These are phyloP conservation scores for Wasmannia auropunctata DNA, from an alignment of 1,140 invertebrate genomes.

Conservation along the genomic window DNA sequence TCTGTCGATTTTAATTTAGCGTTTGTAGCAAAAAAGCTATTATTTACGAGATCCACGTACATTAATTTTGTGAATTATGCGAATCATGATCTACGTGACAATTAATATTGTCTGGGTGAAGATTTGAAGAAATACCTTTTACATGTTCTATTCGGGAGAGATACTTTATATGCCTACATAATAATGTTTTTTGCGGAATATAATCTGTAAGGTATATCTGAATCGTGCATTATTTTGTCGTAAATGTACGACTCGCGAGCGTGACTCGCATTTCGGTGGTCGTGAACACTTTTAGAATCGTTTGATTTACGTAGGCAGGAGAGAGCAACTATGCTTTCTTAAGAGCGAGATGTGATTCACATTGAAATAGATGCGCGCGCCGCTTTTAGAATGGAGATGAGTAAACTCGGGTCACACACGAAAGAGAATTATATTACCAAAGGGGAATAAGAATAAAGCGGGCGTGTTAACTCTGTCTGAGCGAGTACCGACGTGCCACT, in stretches of 20 bases:
- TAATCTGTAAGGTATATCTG: not conserved
- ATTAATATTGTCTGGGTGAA: not conserved
- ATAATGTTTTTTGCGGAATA: slow-evolving; percentile 1
- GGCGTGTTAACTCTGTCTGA: slow-evolving; percentile 21
- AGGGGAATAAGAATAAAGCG: slow-evolving; percentile 36
- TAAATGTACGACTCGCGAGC: not conserved
- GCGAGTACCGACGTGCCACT: slow-evolving; percentile 31
- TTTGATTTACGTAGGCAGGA: slow-evolving; percentile 23
- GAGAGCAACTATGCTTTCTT: slow-evolving; percentile 15
- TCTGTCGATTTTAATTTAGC: slow-evolving; percentile 2
- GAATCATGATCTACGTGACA: too few species aligned
- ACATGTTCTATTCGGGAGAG: not conserved
- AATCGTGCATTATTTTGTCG: slow-evolving; percentile 14
- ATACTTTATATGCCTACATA: not conserved
- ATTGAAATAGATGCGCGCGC: slow-evolving; percentile 31
- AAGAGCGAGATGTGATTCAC: slow-evolving; percentile 44
- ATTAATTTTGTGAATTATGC: not conserved
- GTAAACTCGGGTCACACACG: slow-evolving; percentile 5
- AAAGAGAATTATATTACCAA: slow-evolving; percentile 35
- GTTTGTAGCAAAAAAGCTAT: not conserved
- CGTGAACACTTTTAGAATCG: slow-evolving; percentile 29
- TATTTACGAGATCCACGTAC: not conserved
- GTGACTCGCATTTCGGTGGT: slow-evolving; percentile 33
- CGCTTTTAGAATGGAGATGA: slow-evolving; percentile 51
- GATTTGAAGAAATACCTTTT: not conserved